Percentiles rank a stretch among this genome's conserved stretches.
phyloP scores from a whole-genome alignment of 2,888 invertebrate species.

The Abscondita cerata region DNA sequence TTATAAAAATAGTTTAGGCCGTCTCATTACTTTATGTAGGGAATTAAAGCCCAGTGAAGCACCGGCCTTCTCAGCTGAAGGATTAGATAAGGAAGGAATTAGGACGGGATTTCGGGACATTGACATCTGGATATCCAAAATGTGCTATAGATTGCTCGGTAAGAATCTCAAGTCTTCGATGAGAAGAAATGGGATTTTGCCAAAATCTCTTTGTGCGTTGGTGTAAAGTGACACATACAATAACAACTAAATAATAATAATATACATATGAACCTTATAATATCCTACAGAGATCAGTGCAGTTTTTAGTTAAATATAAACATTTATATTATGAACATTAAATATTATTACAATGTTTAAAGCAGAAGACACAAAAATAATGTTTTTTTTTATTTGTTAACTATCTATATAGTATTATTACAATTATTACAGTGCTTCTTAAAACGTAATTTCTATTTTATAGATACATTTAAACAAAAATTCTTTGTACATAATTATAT shows the following conservation, averaged over 20 bases:
- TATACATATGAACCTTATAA: slow-evolving; percentile 51
- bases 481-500: slow-evolving; percentile 6
- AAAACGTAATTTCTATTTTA: slow-evolving; percentile 34
- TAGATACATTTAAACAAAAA: slow-evolving; percentile 2
- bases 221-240: slow-evolving; percentile 54
- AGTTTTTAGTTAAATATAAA: slow-evolving; percentile 47
- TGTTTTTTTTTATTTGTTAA: slow-evolving; percentile 46
- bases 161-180: neutral
- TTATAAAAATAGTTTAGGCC: slow-evolving; percentile 58
- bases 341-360: slow-evolving; percentile 41
- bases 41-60: slow-evolving; percentile 38
- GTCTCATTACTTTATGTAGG: slow-evolving; percentile 49
- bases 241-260: slow-evolving; percentile 39
- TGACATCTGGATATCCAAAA: slow-evolving; percentile 49
- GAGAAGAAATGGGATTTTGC: neutral
- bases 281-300: slow-evolving; percentile 52
- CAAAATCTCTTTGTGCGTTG: slow-evolving; percentile 49
- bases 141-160: slow-evolving; percentile 40
- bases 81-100: slow-evolving; percentile 38
- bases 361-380: slow-evolving; percentile 51
- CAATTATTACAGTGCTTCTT: slow-evolving; percentile 50
- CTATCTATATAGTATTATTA: slow-evolving; percentile 39
- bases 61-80: slow-evolving; percentile 37
- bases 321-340: slow-evolving; percentile 53
- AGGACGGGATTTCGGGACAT: slow-evolving; percentile 46